These are phyloP conservation scores for Apamea epomidion DNA, from an alignment of 2,888 invertebrate species.

Conservation along the genomic window DNA sequence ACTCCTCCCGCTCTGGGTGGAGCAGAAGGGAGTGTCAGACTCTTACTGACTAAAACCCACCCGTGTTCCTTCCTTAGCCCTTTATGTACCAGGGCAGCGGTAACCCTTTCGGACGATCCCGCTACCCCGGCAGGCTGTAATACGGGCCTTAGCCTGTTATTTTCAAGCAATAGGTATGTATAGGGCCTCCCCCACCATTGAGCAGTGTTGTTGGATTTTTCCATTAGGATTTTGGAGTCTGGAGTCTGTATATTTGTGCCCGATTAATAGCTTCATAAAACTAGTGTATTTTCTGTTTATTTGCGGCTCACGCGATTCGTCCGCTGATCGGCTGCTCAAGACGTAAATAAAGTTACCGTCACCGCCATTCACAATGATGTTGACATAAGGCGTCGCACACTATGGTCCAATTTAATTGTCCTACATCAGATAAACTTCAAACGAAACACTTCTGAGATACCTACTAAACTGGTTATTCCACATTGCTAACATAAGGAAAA, in stretches of 20 bases:
- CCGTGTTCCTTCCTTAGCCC: too few relatives aligned
- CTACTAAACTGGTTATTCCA: constrained; percentile 17
- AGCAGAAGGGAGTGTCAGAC: too few relatives aligned
- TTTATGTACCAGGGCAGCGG: too few relatives aligned
- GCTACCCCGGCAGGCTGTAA: too few relatives aligned
- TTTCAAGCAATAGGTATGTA: background rate
- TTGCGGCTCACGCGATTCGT: constrained; percentile 65
- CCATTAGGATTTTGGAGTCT: background rate
- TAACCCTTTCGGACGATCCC: too few relatives aligned
- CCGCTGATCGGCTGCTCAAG: constrained; percentile 59
- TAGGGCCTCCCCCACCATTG: background rate
- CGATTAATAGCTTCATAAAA: constrained; percentile 36
- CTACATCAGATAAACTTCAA: background rate
- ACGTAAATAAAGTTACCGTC: constrained; percentile 79
- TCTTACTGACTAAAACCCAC: too few relatives aligned
- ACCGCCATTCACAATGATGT: constrained; percentile 72
- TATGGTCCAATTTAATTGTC: background rate
- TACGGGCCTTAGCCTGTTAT: background rate
- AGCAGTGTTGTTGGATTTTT: background rate
- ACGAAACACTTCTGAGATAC: background rate
- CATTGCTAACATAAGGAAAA: constrained; percentile 14
- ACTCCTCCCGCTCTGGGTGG: too few relatives aligned
- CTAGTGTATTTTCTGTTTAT: constrained; percentile 63
- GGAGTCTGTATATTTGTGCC: background rate
- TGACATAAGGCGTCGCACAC: constrained; percentile 71